Percentiles rank a stretch among this genome's conserved stretches.
Conservation (phyloP, 2,113 vertebrate species). For the Procapra przewalskii region DNA sequence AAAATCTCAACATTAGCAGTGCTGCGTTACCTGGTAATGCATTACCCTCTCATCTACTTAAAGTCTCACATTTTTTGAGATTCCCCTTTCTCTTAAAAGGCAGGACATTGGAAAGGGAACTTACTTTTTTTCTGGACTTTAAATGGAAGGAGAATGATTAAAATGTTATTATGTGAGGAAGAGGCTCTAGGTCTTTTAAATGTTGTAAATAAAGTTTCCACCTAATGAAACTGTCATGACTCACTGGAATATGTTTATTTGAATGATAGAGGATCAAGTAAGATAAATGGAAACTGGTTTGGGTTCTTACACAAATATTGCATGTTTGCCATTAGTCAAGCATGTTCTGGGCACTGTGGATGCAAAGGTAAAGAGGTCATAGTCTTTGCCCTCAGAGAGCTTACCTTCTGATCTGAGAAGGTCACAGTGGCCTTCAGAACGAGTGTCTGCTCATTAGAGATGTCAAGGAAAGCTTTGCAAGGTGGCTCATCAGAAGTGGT, state of each 20-base stretch:
- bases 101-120: background rate
- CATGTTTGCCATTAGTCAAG: background rate
- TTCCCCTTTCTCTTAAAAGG: background rate
- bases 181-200: background rate
- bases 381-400: background rate
- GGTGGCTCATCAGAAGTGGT: background rate
- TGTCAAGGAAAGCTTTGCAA: background rate
- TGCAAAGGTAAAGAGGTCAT: background rate
- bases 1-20: background rate
- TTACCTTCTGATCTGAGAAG: background rate
- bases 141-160: background rate
- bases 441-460: background rate
- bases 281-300: background rate
- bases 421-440: background rate
- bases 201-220: background rate
- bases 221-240: background rate
- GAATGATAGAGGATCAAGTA: background rate
- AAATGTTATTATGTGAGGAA: background rate
- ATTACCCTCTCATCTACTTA: background rate
- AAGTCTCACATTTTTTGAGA: background rate
- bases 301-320: background rate
- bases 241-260: background rate
- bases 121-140: background rate
- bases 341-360: background rate
- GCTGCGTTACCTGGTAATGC: background rate